These are phyloP conservation scores for Fulmarus glacialis DNA, from an alignment of 2,113 vertebrate genomes.

Conservation along the genomic window DNA sequence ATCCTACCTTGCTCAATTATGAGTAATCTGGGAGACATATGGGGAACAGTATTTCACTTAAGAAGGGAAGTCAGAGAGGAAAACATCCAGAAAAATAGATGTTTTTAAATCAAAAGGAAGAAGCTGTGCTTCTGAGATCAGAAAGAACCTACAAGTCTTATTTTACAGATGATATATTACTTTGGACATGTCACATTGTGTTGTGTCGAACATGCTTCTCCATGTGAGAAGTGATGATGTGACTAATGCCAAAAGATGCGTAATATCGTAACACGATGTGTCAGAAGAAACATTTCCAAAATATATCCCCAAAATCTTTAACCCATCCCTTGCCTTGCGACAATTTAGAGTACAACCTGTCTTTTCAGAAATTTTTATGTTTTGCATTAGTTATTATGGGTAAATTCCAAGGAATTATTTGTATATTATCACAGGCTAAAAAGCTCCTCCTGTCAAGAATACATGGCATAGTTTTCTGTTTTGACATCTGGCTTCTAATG, in stretches of 20 bases:
- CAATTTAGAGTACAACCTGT: background rate
- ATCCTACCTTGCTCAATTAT: background rate
- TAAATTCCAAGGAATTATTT: background rate
- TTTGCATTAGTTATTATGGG: background rate
- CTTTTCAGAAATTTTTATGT: background rate
- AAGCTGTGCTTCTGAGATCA: background rate
- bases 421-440: background rate
- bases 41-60: background rate
- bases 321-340: background rate
- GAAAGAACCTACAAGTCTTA: background rate
- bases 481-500: background rate
- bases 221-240: background rate
- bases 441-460: background rate
- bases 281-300: background rate
- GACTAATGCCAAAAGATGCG: background rate
- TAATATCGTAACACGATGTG: background rate
- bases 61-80: background rate
- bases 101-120: background rate
- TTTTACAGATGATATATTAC: background rate
- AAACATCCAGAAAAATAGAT: background rate
- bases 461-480: background rate
- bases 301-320: background rate
- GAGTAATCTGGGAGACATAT: background rate
- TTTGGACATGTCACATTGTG: background rate
- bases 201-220: background rate